Evolutionary conservation across 2,888 invertebrate species (phyloP), one percentile per base, ranked within the genome.

Genomic region (Drosophila peninsularis): DNA sequence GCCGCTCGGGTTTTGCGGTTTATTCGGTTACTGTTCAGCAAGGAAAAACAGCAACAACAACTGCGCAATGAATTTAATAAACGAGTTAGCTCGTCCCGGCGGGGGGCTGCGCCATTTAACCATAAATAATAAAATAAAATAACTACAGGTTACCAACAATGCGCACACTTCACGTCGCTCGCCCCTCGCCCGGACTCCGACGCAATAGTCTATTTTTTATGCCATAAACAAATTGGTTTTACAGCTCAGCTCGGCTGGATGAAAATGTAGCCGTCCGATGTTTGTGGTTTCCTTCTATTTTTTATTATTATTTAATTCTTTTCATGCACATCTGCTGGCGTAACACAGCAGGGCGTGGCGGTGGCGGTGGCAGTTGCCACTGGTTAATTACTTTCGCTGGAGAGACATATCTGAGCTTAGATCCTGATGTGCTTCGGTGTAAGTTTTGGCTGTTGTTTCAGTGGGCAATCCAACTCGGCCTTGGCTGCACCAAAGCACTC

Each of bases 121-220:
- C 83, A 88, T 83, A 83, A 83, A 83, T 83, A 83, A 88, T 83
- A 88, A 77, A 83, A 88, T 86, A 83, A 83, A 83, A 83, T 86
- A 88, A 83, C 83, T 83, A 73, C 89, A 80, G 89, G 88, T 83
- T 86, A 50, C 62, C 69, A 82, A 80, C 89, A 67, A 88, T 83
- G 86, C 68, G 78, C 77, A 82, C 83, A 80, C 72, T 73, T 73
- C 81, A 66, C 77, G 71, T 14, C 56, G 50, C 17, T 47, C 27
- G 62, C 66, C 63, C 24, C 5, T 5, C 24, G 75, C 49, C 71
- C 69, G 62, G 65, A 45, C 62, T 83, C 24, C n/a, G n/a, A n/a
- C n/a, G n/a, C n/a, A n/a, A n/a, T n/a, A n/a, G 6, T 32, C 9
- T 11, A 5, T 17, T 6, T 11, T 30, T 17, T 30, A 30, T 88